Conservation (phyloP, 2,888 invertebrate species). For the Lacanobia wlatinum region DNA sequence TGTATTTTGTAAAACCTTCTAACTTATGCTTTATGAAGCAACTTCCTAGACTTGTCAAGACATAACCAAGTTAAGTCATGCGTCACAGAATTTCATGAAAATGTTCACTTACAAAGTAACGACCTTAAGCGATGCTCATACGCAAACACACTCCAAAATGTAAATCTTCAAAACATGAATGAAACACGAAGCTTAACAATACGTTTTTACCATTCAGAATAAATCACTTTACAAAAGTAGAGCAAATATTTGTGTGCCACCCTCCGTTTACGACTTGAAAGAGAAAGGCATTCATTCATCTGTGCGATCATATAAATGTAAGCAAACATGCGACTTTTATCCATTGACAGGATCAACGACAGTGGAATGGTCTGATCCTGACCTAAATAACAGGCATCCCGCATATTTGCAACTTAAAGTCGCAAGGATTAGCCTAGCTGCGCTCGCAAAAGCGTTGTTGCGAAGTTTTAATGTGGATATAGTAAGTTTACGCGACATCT, state of each 20-base stretch:
- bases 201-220: conserved; percentile 54
- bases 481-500: conserved; percentile 37
- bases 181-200: conserved; percentile 49
- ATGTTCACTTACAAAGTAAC: conserved; percentile 24
- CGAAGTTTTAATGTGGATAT: conserved; percentile 44
- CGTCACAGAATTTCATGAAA: conserved; percentile 27
- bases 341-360: conserved; percentile 30
- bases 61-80: conserved; percentile 25
- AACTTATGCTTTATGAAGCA: conserved; percentile 5
- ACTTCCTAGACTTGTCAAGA: conserved; percentile 14
- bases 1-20: conserved; percentile 27
- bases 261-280: conserved; percentile 49
- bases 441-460: conserved; percentile 38
- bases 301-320: conserved; percentile 23
- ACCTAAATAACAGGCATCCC: conserved; percentile 44
- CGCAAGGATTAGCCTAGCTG: conserved; percentile 26
- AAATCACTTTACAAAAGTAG: conserved; percentile 57
- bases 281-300: conserved; percentile 52
- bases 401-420: conserved; percentile 29
- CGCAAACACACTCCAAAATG: conserved; percentile 46
- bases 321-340: conserved; percentile 22
- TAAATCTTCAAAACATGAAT: conserved; percentile 53
- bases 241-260: conserved; percentile 48
- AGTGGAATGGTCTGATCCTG: conserved; percentile 44
- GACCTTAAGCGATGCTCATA: conserved; percentile 36